Evolutionary conservation across 2,888 invertebrate genomes (phyloP).

Genomic region (Phlogophora meticulosa): DNA sequence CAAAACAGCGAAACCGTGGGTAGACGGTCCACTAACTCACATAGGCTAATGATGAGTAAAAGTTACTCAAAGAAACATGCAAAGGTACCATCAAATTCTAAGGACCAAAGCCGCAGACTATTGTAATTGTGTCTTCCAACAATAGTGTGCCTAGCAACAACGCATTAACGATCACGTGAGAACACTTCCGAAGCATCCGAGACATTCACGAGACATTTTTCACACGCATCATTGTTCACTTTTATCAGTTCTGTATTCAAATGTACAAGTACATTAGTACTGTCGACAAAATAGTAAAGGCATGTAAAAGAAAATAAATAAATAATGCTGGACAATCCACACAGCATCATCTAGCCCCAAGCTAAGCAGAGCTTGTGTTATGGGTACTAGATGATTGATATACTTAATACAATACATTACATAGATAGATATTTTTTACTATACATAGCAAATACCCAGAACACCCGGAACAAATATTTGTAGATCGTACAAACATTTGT

Average conservation of each 20-base stretch:
- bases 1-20: background rate
- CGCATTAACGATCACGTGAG: conserved; percentile 37
- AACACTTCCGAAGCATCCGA: conserved; percentile 38
- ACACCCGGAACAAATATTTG: too few relatives aligned
- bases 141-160: conserved; percentile 30
- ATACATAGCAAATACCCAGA: too few relatives aligned
- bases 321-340: too few relatives aligned
- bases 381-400: too few relatives aligned
- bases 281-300: background rate
- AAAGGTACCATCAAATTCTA: background rate
- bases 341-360: too few relatives aligned
- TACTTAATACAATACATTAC: too few relatives aligned
- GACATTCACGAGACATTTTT: conserved; percentile 47
- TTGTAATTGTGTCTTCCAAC: background rate
- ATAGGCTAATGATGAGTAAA: background rate
- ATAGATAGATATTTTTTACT: too few relatives aligned
- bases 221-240: conserved; percentile 56
- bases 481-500: too few relatives aligned
- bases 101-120: background rate
- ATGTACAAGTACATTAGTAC: conserved; percentile 6
- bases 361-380: too few relatives aligned
- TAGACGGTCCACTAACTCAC: background rate
- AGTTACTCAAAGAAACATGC: background rate
- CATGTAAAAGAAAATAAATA: too few relatives aligned
- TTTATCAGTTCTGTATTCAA: conserved; percentile 42